phyloP scores from a whole-genome alignment of 2,113 vertebrate species.

The Dipodomys merriami region DNA sequence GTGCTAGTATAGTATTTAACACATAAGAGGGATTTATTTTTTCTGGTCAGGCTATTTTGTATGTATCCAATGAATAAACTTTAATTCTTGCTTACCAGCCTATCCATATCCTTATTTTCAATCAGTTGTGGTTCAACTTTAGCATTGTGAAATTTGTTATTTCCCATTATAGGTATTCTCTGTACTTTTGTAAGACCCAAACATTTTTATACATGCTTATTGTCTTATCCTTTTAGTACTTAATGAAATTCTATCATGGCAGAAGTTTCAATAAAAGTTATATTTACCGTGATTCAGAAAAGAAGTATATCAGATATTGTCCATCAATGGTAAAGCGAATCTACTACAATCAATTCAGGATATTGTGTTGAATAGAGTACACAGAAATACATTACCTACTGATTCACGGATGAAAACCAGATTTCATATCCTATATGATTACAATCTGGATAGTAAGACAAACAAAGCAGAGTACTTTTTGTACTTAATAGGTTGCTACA shows the following conservation, averaged over 20 bases:
- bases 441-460: conserved; percentile 51
- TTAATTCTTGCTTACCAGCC: conserved; percentile 10
- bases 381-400: conserved; percentile 70
- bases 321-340: conserved; percentile 69
- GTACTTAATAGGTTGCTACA: conserved; percentile 32
- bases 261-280: conserved; percentile 68
- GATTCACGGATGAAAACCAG: conserved; percentile 68
- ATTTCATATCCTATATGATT: conserved; percentile 77
- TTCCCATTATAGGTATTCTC: conserved; percentile 17
- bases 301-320: conserved; percentile 60
- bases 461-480: conserved; percentile 52
- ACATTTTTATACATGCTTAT: conserved; percentile 49
- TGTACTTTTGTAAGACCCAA: conserved; percentile 49
- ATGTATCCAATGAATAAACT: background rate
- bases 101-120: conserved; percentile 35
- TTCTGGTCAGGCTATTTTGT: conserved; percentile 25
- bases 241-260: conserved; percentile 71
- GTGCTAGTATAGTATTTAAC: background rate
- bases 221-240: conserved; percentile 59
- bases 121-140: conserved; percentile 41
- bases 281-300: conserved; percentile 59
- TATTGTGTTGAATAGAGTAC: conserved; percentile 70
- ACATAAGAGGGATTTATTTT: conserved; percentile 18
- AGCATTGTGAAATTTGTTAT: conserved; percentile 19
- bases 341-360: conserved; percentile 72